Conservation (phyloP, 2,113 vertebrate genomes). For the Muntiacus reevesi region DNA sequence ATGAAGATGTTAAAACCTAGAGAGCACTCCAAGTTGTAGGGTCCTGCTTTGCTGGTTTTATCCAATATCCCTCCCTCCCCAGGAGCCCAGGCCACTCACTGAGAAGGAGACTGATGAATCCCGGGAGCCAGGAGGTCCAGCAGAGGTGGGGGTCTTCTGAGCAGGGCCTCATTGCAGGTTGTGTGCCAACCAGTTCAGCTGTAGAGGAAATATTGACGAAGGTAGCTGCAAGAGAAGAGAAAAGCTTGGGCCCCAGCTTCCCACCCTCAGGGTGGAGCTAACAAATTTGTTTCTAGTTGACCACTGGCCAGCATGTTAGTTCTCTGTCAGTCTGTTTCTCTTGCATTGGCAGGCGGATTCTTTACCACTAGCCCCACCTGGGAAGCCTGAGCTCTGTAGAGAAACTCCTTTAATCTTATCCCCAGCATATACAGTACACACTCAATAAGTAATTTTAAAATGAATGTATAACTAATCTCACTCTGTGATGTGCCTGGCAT, state of each 20-base stretch:
- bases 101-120: not conserved
- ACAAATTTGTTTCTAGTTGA: not conserved
- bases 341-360: not conserved
- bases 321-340: not conserved
- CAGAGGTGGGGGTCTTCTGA: not conserved
- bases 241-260: not conserved
- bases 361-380: not conserved
- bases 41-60: not conserved
- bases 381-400: not conserved
- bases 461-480: not conserved
- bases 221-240: not conserved
- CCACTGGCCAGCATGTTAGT: not conserved
- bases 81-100: not conserved
- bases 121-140: not conserved
- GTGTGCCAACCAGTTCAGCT: rapidly evolving
- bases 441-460: not conserved
- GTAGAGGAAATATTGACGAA: not conserved
- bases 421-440: not conserved
- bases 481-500: not conserved
- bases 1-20: not conserved
- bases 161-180: not conserved
- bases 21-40: not conserved
- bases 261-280: not conserved
- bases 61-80: not conserved
- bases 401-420: not conserved